phyloP scores from a whole-genome alignment of 1,140 invertebrate genomes.

The Diachasmimorpha longicaudata region DNA sequence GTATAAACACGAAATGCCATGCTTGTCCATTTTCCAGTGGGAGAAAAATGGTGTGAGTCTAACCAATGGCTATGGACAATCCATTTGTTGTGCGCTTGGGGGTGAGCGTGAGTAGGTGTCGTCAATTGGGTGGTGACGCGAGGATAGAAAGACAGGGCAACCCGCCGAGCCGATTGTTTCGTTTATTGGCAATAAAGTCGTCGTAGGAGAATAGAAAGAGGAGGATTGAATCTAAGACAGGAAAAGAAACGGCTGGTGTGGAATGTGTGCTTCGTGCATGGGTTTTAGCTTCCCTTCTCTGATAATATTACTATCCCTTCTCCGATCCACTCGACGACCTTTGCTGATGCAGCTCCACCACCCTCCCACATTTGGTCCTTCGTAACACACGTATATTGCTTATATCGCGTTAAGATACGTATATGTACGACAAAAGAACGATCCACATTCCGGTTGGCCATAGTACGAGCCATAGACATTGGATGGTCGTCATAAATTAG shows the following conservation, averaged over 20 bases:
- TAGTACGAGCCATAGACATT: conserved; percentile 48
- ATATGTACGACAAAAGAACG: conserved; percentile 23
- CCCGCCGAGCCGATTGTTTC: not conserved
- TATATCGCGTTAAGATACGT: conserved; percentile 18
- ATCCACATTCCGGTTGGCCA: conserved; percentile 33
- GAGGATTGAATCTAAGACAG: conserved; percentile 15
- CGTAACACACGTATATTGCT: not conserved
- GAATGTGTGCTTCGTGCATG: conserved; percentile 8
- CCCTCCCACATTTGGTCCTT: not conserved
- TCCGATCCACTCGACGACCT: conserved; percentile 41
- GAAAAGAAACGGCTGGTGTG: not conserved
- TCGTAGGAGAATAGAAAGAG: conserved; percentile 1
- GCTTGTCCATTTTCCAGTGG: not conserved
- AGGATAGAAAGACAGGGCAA: not conserved
- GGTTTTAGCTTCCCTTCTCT: conserved; percentile 38
- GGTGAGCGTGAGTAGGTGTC: not conserved
- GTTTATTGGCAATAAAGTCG: conserved; percentile 16
- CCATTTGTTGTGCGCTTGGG: not conserved
- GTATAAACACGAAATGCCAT: not conserved
- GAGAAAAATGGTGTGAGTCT: not conserved
- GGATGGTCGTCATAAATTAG: conserved; percentile 61
- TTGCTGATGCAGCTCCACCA: conserved; percentile 31
- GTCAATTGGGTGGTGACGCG: not conserved
- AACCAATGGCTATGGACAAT: not conserved
- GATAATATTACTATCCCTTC: conserved; percentile 46